Percentiles rank a stretch among this genome's conserved stretches.
phyloP scores from a whole-genome alignment of 2,113 vertebrate species.

The Mystacornis crossleyi region DNA sequence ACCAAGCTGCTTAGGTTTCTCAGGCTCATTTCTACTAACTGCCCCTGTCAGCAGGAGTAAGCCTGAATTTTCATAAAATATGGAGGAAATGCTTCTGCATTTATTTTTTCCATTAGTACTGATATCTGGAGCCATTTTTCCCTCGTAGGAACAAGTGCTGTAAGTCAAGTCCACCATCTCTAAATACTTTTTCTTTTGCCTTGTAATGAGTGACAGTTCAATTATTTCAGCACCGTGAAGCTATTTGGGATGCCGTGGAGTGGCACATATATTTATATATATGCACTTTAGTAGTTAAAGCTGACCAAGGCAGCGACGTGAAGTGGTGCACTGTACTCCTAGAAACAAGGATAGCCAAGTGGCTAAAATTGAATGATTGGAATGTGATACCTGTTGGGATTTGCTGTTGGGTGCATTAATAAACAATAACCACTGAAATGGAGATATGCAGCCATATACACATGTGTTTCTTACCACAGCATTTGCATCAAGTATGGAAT shows the following conservation, averaged over 20 bases:
- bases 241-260: background rate
- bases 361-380: background rate
- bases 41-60: background rate
- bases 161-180: background rate
- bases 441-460: background rate
- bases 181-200: background rate
- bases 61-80: background rate
- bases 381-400: background rate
- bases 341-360: background rate
- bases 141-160: background rate
- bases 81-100: background rate
- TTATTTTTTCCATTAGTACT: background rate
- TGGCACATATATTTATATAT: background rate
- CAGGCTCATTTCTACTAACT: background rate
- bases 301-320: fast-evolving
- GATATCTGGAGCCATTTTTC: background rate
- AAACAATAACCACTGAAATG: background rate
- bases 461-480: background rate
- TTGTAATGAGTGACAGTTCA: background rate
- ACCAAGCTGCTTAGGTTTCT: background rate
- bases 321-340: background rate
- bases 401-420: background rate
- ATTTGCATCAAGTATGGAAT: background rate
- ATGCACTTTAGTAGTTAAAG: background rate
- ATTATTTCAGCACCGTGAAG: background rate